Evolutionary conservation across 1,140 invertebrate genomes (phyloP), one percentile per base, ranked within the genome.

Genomic region (Achroia grisella): DNA sequence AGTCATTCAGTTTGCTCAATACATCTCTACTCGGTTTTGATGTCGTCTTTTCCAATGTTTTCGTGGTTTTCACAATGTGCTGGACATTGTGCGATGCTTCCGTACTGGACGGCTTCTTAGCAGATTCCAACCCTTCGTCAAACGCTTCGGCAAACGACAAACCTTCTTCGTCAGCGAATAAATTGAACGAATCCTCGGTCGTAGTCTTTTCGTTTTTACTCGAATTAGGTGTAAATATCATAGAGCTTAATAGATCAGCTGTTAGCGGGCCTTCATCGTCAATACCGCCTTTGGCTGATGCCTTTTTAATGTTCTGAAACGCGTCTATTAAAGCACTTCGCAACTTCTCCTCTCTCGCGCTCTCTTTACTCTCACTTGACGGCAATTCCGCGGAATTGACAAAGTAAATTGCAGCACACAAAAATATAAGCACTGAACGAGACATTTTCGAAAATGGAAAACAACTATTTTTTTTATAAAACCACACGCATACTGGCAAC

Each of bases 231-330:
- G 17, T 23, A 6, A 48, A 10, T 23, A 65, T 54, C 32, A 72
- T 52, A 8, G 79, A 83, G 9, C 74, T 77, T 8, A 74, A 70
- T 14, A 85, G 43, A 35, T 77, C 77, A 0, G 76, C 66, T 0
- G 50, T 70, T 0, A 69, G 47, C 0, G 55, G 53, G 10, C 55
- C 43, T 35, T 77, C 75, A 29, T 72, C 76, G 35, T 80, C 71
- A 12, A 70, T 39, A 0, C 69, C 70, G n/a, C 76, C 81, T 44
- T 72, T 79, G 4, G 67, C 70, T 2, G 73, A 79, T 10, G 63
- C 67, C 52, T 84, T 77, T 37, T 86, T 86, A 34, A 86, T 83
- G 35, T 65, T 82, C 32, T 86, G 82, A 53, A 86, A 86, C 39
- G 82, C 82, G 55, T 86, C 79, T 4, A 86, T 86, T 13, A 86